Conservation (phyloP, 1,140 invertebrate genomes). For the Aphelinus certus region DNA sequence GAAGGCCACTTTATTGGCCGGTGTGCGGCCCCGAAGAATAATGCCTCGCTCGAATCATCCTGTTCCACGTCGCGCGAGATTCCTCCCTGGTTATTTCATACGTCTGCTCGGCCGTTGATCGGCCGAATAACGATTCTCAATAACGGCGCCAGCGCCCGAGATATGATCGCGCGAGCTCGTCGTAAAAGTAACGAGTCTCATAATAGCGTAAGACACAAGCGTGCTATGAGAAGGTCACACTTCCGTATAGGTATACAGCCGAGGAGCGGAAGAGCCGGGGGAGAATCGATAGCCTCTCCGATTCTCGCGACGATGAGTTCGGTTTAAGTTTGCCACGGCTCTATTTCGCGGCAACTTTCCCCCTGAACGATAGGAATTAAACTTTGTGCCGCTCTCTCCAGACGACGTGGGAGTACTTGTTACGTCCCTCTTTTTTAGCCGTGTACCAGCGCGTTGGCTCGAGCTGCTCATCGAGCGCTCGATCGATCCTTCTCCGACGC, state of each 20-base stretch:
- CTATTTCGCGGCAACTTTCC: conserved; percentile 33
- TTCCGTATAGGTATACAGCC: background rate
- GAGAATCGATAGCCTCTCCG: conserved; percentile 45
- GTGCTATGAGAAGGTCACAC: no score
- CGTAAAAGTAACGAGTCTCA: conserved; percentile 44
- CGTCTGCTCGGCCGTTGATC: conserved; percentile 22
- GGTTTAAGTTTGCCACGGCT: conserved; percentile 41
- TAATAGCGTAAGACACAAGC: conserved; percentile 35
- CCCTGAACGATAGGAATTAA: conserved; percentile 45
- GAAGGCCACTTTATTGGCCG: no score
- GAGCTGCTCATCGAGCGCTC: conserved; percentile 30
- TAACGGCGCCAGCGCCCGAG: conserved; percentile 41
- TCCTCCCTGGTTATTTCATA: background rate
- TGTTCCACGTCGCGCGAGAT: no score
- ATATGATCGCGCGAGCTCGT: conserved; percentile 26
- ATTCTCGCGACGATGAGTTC: conserved; percentile 44
- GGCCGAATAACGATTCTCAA: conserved; percentile 38
- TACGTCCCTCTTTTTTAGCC: conserved; percentile 2
- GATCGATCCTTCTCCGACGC: conserved; percentile 30
- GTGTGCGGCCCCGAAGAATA: no score
- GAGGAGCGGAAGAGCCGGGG: background rate
- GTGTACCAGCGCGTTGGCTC: background rate
- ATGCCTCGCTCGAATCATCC: no score
- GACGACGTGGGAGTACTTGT: conserved; percentile 27
- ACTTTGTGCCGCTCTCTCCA: conserved; percentile 43